phyloP scores from a whole-genome alignment of 1,140 invertebrate genomes.

The Conopomorpha cramerella region DNA sequence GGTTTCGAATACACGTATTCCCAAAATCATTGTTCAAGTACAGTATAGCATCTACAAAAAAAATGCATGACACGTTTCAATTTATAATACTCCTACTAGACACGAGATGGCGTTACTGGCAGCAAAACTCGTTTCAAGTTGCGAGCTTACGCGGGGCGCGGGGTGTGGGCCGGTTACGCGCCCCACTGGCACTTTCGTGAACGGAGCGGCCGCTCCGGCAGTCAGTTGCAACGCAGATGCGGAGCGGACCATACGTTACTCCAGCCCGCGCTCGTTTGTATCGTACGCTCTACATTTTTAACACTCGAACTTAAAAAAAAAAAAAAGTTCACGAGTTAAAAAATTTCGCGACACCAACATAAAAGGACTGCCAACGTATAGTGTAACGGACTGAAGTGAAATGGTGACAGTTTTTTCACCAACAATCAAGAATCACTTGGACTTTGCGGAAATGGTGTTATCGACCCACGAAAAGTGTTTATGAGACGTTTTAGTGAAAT shows the following conservation, averaged over 20 bases:
- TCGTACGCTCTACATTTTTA: slow-evolving; percentile 45
- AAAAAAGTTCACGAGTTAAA: slow-evolving; percentile 21
- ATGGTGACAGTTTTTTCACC: slow-evolving; percentile 49
- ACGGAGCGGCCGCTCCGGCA: slow-evolving; percentile 30
- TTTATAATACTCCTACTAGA: slow-evolving; percentile 18
- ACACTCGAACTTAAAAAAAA: slow-evolving; percentile 26
- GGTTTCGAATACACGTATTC: no score
- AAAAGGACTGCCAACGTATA: slow-evolving; percentile 14
- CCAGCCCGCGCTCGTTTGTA: slow-evolving; percentile 17
- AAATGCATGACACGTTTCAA: no score
- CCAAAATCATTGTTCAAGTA: no score
- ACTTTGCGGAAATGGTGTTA: slow-evolving; percentile 59
- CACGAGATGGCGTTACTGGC: slow-evolving; percentile 30
- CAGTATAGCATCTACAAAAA: no score
- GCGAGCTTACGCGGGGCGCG: slow-evolving; percentile 24
- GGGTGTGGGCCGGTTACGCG: slow-evolving; percentile 24
- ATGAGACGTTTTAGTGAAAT: slow-evolving; percentile 55
- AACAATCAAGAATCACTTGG: slow-evolving; percentile 32
- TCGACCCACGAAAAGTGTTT: slow-evolving; percentile 57
- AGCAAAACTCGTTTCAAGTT: slow-evolving; percentile 11
- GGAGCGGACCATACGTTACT: slow-evolving; percentile 28
- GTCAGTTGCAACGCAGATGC: slow-evolving; percentile 48
- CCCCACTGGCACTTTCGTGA: slow-evolving; percentile 41
- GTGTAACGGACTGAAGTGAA: slow-evolving; percentile 29
- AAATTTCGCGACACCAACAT: slow-evolving; percentile 8